These are phyloP conservation scores for Drosophila varians DNA, from an alignment of 1,140 invertebrate species.

Conservation along the genomic window DNA sequence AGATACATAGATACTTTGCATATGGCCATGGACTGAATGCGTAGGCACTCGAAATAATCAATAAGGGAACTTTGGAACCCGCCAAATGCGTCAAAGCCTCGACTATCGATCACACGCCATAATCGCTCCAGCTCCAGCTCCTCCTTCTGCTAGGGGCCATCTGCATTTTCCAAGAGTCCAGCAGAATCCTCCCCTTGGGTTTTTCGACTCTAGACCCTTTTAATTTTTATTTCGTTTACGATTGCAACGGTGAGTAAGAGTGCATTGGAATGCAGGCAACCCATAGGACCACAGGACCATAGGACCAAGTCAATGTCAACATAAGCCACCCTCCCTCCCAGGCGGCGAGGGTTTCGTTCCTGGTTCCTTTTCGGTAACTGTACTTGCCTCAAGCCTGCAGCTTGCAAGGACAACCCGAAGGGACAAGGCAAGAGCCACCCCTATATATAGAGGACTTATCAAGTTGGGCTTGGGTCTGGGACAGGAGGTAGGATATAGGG, in stretches of 20 bases:
- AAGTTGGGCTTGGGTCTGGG: slow-evolving; percentile 34
- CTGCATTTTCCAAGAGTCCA: slow-evolving; percentile 61
- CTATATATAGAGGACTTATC: slow-evolving; percentile 29
- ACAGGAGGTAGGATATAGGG: background rate
- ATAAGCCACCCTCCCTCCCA: slow-evolving; percentile 43
- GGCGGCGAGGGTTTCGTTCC: slow-evolving; percentile 2
- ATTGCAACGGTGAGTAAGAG: slow-evolving; percentile 75
- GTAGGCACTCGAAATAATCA: slow-evolving; percentile 78
- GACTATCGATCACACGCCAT: slow-evolving; percentile 21
- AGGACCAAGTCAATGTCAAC: slow-evolving; percentile 72
- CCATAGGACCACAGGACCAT: slow-evolving; percentile 48
- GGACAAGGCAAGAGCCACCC: slow-evolving; percentile 41
- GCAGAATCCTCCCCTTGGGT: slow-evolving; percentile 59
- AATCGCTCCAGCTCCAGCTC: background rate
- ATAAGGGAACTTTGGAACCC: slow-evolving; percentile 71
- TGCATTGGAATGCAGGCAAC: slow-evolving; percentile 74
- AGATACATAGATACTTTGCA: slow-evolving; percentile 54
- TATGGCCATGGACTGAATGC: slow-evolving; percentile 58
- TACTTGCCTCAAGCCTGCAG: slow-evolving; percentile 58
- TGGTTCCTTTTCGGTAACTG: slow-evolving; percentile 48
- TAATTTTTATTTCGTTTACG: slow-evolving; percentile 20
- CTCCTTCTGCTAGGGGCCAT: slow-evolving; percentile 32
- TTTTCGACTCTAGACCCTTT: slow-evolving; percentile 12
- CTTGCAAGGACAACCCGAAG: slow-evolving; percentile 56
- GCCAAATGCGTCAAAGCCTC: slow-evolving; percentile 51